These are phyloP conservation scores for Pseudorhiza aurosa DNA, from an alignment of 30 jellyfish, hydroid and myxozoan genomes.

Conservation along the genomic window DNA sequence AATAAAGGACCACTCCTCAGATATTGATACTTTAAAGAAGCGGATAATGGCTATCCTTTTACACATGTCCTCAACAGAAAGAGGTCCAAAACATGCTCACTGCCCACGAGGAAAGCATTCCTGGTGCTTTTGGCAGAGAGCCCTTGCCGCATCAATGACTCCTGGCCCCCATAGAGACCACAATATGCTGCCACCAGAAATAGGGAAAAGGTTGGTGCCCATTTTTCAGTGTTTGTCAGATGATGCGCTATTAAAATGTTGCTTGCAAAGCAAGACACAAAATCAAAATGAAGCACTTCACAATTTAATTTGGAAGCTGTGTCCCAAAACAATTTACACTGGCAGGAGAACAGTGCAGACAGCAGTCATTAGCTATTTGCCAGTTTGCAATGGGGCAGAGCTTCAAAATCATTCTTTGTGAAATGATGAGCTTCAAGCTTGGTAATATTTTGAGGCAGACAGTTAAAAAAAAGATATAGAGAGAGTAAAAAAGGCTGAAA, in stretches of 20 bases:
- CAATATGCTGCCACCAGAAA: constrained; percentile 14
- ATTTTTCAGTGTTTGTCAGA: too few species aligned
- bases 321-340: too few species aligned
- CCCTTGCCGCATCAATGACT: neutral
- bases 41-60: constrained; percentile 25
- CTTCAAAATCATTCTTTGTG: constrained; percentile 23
- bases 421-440: neutral
- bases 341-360: constrained; percentile 32
- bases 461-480: neutral
- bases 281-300: constrained; percentile 44
- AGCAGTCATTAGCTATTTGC: constrained; percentile 25
- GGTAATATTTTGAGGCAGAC: constrained; percentile 7
- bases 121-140: constrained; percentile 47
- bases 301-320: too few species aligned
- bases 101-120: constrained; percentile 19
- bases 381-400: constrained; percentile 39
- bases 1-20: constrained; percentile 10
- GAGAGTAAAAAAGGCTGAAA: constrained; percentile 19
- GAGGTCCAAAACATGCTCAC: constrained; percentile 28
- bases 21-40: neutral
- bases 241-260: too few species aligned
- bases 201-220: constrained; percentile 7
- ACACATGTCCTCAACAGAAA: constrained; percentile 31
- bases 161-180: constrained; percentile 6
- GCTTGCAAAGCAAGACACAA: constrained; percentile 52